Conservation (phyloP, 1,140 invertebrate species). For the Halyomorpha halys region DNA sequence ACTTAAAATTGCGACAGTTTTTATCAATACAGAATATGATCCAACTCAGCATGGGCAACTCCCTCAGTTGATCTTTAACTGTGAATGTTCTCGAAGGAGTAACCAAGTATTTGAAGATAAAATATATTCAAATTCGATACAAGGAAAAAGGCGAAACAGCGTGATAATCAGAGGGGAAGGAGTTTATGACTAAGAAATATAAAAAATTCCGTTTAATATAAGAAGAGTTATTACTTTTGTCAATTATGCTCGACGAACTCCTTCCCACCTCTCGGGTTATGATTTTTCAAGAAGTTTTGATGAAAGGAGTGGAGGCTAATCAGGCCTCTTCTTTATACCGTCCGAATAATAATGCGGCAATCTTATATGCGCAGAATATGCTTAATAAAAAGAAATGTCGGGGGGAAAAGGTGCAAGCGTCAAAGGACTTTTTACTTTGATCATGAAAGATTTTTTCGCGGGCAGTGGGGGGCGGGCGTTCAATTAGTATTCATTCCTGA, state of each 20-base stretch:
- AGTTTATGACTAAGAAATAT: not conserved
- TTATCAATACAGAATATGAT: too few relatives aligned
- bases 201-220: constrained; percentile 18
- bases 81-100: too few relatives aligned
- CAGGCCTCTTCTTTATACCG: constrained; percentile 12
- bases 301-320: constrained; percentile 7
- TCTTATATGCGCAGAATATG: constrained; percentile 26
- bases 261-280: constrained; percentile 7
- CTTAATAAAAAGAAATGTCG: constrained; percentile 19
- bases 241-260: constrained; percentile 9
- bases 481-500: constrained; percentile 24
- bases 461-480: not conserved
- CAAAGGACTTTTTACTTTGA: constrained; percentile 26
- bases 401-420: constrained; percentile 8
- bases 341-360: constrained; percentile 21
- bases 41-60: too few relatives aligned
- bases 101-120: too few relatives aligned
- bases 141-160: too few relatives aligned
- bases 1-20: too few relatives aligned
- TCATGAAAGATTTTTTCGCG: constrained; percentile 23
- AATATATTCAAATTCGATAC: too few relatives aligned
- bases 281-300: constrained; percentile 18
- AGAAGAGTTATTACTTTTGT: constrained; percentile 16
- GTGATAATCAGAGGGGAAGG: not conserved
- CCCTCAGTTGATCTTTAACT: too few relatives aligned